Evolutionary conservation across 1,140 invertebrate genomes (phyloP), one percentile per base, ranked within the genome.

Genomic region (Trachelipus rathkii): DNA sequence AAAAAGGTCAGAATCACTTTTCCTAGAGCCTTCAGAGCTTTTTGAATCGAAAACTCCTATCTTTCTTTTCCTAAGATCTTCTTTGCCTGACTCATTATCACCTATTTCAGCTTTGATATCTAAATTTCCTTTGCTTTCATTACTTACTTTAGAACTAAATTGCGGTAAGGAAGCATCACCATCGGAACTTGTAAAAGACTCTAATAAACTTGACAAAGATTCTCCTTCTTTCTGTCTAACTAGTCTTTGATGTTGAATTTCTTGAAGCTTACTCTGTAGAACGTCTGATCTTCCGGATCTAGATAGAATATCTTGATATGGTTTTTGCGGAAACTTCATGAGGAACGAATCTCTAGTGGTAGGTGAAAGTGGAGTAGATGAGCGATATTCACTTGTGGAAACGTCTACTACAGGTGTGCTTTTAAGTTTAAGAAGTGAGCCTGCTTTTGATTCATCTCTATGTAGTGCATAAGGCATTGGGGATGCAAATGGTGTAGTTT

Each of bases 401-500:
- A 19, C 19, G 11, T 60, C 50, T 15, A 13, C 19, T 19, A 60
- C 19, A 15, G 50, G 19, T 1, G 50, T 60, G 11, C 19, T 60
- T 13, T 15, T 13, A 15, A 15, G 11, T 15, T 13, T 13, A 60
- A 60, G 50, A 15, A 13, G 8, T 60, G 11, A 19, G 19, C 11
- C 11, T 15, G 8, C 50, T 60, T 13, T 60, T 60, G 11, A 15
- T 13, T 19, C 11, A 19, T 60, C 50, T 15, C 19, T 13, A 15
- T 1, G 11, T 13, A 8, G 50, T 15, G 50, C 50, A n/a, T 44
- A 75, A 9, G 68, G 73, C 6, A 79, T 53, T 19, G 80, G 80
- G 7, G 80, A 78, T 43, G 80, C 77, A 66, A 78, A 81, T 8
- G 80, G 80, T 66, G 80, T 81, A 0, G 80, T 79, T 53, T 81